These are phyloP conservation scores for Dynastes maya DNA, from an alignment of 2,888 invertebrate genomes.

Conservation along the genomic window DNA sequence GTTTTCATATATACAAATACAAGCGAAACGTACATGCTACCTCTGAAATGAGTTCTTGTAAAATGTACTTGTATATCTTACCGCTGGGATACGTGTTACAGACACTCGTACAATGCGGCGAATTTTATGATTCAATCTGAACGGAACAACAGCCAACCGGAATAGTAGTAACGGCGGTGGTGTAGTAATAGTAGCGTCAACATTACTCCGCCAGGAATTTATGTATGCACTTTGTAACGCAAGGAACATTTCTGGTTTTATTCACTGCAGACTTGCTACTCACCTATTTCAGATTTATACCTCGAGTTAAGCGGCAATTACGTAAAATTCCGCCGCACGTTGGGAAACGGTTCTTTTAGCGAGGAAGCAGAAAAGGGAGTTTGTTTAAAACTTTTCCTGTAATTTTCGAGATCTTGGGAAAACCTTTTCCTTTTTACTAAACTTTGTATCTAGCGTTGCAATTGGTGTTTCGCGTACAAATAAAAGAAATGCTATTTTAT, in stretches of 20 bases:
- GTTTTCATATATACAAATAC: constrained; percentile 13
- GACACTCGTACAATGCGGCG: constrained; percentile 25
- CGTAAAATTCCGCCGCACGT: constrained; percentile 10
- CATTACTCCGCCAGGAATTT: constrained; percentile 26
- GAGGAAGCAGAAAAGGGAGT: neutral
- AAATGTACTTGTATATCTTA: constrained; percentile 26
- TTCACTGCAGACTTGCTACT: constrained; percentile 22
- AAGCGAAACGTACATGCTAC: neutral
- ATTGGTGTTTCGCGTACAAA: no score
- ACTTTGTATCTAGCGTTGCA: neutral
- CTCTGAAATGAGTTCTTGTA: constrained; percentile 33
- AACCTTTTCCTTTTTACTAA: neutral
- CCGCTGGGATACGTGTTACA: constrained; percentile 21
- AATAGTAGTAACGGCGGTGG: constrained; percentile 7
- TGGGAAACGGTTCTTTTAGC: constrained; percentile 8
- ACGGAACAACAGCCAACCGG: constrained; percentile 25
- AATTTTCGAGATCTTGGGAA: no score
- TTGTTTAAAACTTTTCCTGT: no score
- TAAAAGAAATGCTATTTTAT: no score
- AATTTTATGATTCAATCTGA: constrained; percentile 47
- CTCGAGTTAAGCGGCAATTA: constrained; percentile 35
- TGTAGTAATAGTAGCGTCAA: constrained; percentile 23
- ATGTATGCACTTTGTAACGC: constrained; percentile 41
- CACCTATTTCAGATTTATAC: constrained; percentile 35
- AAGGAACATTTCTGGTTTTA: constrained; percentile 36